These are phyloP conservation scores for Calliphora vicina DNA, from an alignment of 1,140 invertebrate species.

Conservation along the genomic window DNA sequence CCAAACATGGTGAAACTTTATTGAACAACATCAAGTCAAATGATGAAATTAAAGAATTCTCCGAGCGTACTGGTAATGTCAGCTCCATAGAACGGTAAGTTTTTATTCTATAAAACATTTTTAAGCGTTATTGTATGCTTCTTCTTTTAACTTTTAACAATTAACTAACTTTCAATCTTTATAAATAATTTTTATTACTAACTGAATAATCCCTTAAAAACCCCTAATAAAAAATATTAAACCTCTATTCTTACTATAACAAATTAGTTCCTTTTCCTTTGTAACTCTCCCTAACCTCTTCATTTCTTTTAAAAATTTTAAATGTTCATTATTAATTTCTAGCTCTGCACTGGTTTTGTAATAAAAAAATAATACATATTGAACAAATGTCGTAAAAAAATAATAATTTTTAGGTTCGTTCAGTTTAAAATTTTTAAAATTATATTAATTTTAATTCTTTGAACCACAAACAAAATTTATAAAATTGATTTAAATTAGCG, in stretches of 20 bases:
- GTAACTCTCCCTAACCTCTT: neutral
- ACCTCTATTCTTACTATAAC: neutral
- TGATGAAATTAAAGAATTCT: constrained; percentile 67
- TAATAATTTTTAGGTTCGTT: neutral
- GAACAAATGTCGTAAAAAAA: neutral
- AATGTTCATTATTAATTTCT: constrained; percentile 41
- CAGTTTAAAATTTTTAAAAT: neutral
- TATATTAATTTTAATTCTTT: neutral
- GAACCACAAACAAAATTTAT: neutral
- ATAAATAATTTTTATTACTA: constrained; percentile 14
- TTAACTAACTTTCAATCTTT: neutral
- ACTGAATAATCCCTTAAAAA: neutral
- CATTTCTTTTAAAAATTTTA: constrained; percentile 12
- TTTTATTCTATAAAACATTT: constrained; percentile 24
- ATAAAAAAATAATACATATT: constrained; percentile 6
- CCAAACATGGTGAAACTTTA: constrained; percentile 84
- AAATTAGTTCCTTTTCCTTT: constrained; percentile 17
- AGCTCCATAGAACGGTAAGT: constrained; percentile 87
- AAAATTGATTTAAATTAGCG: neutral
- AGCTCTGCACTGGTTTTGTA: constrained; percentile 61
- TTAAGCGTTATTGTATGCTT: neutral
- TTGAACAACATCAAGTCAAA: constrained; percentile 73
- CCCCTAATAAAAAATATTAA: neutral
- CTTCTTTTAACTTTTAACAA: neutral
- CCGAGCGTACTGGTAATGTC: constrained; percentile 83